These are phyloP conservation scores for Zalophus californianus DNA, from an alignment of 2,797 vertebrate species.

Conservation along the genomic window DNA sequence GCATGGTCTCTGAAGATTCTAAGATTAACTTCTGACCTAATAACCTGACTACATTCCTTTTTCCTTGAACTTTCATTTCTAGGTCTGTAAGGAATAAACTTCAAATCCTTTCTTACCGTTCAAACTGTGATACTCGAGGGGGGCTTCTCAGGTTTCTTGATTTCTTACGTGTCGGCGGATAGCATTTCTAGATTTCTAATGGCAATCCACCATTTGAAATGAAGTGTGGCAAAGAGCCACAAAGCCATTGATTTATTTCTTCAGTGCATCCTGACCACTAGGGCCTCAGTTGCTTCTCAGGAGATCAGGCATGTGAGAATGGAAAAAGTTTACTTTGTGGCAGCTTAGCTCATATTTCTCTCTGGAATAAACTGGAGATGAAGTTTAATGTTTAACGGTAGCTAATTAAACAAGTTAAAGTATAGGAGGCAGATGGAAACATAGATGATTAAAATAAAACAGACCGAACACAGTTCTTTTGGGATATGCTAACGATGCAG, in stretches of 20 bases:
- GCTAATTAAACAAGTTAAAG: constrained; percentile 51
- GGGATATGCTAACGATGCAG: not conserved
- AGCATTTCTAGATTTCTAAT: not conserved
- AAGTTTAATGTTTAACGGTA: not conserved
- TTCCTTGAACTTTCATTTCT: not conserved
- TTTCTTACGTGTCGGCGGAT: not conserved
- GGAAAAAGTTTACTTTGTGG: not conserved
- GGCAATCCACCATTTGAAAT: not conserved
- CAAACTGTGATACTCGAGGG: not conserved
- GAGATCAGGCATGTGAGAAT: not conserved
- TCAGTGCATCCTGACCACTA: not conserved
- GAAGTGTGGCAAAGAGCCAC: not conserved
- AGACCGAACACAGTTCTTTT: constrained; percentile 13
- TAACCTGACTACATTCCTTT: not conserved
- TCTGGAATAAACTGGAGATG: constrained; percentile 25
- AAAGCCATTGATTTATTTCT: not conserved
- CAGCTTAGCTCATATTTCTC: not conserved
- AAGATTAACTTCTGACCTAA: not conserved
- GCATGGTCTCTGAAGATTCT: not conserved
- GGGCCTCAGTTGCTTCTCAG: not conserved
- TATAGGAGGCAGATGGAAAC: not conserved
- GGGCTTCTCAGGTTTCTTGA: not conserved
- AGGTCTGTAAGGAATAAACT: not conserved
- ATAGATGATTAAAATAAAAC: not conserved
- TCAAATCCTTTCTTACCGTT: not conserved